These are phyloP conservation scores for Drosophila mercatorum DNA, from an alignment of 2,888 invertebrate species.

Conservation along the genomic window DNA sequence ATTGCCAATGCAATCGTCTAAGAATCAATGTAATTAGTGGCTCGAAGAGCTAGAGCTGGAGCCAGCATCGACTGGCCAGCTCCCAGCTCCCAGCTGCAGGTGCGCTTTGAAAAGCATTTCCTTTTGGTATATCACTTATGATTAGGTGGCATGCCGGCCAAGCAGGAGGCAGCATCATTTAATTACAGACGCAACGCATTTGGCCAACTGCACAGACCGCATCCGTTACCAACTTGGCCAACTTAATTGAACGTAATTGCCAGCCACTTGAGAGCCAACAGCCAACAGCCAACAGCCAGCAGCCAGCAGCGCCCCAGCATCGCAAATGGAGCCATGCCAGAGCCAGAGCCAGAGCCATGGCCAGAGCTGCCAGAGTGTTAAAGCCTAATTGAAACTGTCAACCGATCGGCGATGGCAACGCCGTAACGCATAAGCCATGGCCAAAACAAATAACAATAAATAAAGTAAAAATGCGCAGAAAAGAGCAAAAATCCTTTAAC, in stretches of 20 bases:
- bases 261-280: slow-evolving; percentile 74
- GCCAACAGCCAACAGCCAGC: slow-evolving; percentile 43
- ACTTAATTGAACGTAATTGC: slow-evolving; percentile 77
- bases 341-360: slow-evolving; percentile 1
- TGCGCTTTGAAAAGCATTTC: slow-evolving; percentile 68
- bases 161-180: slow-evolving; percentile 62
- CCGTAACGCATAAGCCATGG: slow-evolving; percentile 31
- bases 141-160: slow-evolving; percentile 71
- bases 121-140: slow-evolving; percentile 78
- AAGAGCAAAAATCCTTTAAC: slow-evolving; percentile 7
- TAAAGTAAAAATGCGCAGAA: not conserved
- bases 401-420: slow-evolving; percentile 36
- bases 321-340: slow-evolving; percentile 37
- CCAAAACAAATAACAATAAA: slow-evolving; percentile 2
- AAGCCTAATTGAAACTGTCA: slow-evolving; percentile 65
- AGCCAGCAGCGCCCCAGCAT: slow-evolving; percentile 48
- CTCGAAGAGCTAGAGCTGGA: slow-evolving; percentile 28
- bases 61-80: not conserved
- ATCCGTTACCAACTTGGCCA: slow-evolving; percentile 77
- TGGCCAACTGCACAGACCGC: slow-evolving; percentile 64
- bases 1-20: slow-evolving; percentile 61
- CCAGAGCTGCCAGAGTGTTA: slow-evolving; percentile 48
- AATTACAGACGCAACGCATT: slow-evolving; percentile 69
- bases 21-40: slow-evolving; percentile 65
- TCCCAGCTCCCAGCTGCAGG: slow-evolving; percentile 35